Conservation (phyloP, 2,888 invertebrate genomes). For the Sarcophaga rosellei region DNA sequence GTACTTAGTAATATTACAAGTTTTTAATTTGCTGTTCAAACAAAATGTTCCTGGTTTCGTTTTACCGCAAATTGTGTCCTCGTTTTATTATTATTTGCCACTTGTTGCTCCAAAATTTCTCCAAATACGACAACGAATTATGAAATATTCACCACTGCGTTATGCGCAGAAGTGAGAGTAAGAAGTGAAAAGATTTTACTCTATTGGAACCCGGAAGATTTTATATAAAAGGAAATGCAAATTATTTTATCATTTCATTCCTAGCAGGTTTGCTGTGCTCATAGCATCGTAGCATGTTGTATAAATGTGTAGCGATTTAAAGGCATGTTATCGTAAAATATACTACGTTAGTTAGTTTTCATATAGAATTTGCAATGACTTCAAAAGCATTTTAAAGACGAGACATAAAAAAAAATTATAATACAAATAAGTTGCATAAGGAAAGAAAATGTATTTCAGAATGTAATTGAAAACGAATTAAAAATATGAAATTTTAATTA, state of each 20-base stretch:
- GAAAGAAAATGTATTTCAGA: no score
- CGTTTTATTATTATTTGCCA: conserved; percentile 18
- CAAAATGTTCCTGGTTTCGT: conserved; percentile 8
- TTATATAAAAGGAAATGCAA: conserved; percentile 43
- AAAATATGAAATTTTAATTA: no score
- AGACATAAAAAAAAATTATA: no score
- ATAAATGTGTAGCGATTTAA: no score
- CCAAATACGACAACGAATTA: neutral
- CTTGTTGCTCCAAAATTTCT: conserved; percentile 46
- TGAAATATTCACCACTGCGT: conserved; percentile 46
- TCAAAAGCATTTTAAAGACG: no score
- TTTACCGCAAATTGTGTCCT: conserved; percentile 21
- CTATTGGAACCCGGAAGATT: conserved; percentile 11
- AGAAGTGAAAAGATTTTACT: neutral
- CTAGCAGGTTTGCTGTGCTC: conserved; percentile 19
- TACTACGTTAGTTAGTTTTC: no score
- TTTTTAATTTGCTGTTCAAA: neutral
- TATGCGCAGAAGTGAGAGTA: conserved; percentile 41
- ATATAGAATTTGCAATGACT: no score
- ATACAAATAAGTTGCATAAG: no score
- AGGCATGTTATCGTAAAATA: no score
- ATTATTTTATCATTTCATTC: conserved; percentile 28
- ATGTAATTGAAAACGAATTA: no score
- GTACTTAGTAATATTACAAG: no score
- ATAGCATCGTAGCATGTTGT: conserved; percentile 4